Evolutionary conservation across 2,888 invertebrate species (phyloP), one percentile per base, ranked within the genome.

Genomic region (Escarpia spicata): DNA sequence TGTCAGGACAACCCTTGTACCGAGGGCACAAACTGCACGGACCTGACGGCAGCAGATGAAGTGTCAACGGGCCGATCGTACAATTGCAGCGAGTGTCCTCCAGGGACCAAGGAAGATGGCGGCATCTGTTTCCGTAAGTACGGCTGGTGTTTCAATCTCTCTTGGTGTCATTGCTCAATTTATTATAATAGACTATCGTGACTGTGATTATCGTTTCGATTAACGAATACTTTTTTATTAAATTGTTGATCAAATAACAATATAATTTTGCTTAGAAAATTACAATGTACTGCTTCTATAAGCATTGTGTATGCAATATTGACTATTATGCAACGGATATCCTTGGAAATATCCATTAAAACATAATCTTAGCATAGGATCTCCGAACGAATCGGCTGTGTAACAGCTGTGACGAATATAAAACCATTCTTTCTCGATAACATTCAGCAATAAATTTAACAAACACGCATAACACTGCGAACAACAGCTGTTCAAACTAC

Each of bases 1-100:
- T 94, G 94, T 93, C 91, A 58, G 8, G 91, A 91, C n/a, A 89
- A 92, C 26, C 94, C 94, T 15, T 94, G 94, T 93, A 92, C 93
- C 12, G 43, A 90, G 12, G 92, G 90, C 12, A 93, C 93, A 90
- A 93, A 92, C 26, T 94, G 94, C 91, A 94, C 93, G 37, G 94
- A 94, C 91, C 92, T 93, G n/a, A 26, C 90, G 0, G 92, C 93
- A 44, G 93, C 75, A 9, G 75, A 92, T 26, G 92, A 94, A 75
- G 44, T 37, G 43, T 26, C 6, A 9, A 91, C 90, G 37, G 92
- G 92, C 91, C 89, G 90, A 3, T 31, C 43, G 4, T 93, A 92
- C 75, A 92, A 43, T 26, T 93, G 93, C 44, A 58, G 92, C 26
- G 60, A 90, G 37, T 93, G 93, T 92, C 93, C 92, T 37, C 43